Percentiles rank a stretch among this genome's conserved stretches.
phyloP scores from a whole-genome alignment of 2,113 vertebrate species.

The Oceanodroma tethys region DNA sequence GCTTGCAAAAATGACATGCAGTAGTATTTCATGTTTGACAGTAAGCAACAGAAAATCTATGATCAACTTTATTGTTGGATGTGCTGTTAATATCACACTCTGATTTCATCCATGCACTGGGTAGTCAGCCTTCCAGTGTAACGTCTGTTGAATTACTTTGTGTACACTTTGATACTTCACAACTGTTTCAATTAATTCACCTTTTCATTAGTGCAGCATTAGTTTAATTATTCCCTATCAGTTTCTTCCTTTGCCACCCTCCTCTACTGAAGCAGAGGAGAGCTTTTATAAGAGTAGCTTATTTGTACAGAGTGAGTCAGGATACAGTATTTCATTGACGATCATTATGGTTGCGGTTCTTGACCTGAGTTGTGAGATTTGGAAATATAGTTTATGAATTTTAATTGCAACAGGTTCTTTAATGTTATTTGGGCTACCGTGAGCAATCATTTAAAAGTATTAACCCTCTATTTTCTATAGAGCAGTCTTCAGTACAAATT shows the following conservation, averaged over 20 bases:
- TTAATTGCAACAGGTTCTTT: background rate
- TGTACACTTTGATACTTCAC: background rate
- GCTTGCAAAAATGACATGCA: background rate
- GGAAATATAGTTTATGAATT: background rate
- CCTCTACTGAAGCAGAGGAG: background rate
- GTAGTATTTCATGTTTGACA: background rate
- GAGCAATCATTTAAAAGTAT: background rate
- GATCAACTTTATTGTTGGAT: background rate
- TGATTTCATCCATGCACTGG: background rate
- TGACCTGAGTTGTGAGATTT: background rate
- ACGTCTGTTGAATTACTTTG: background rate
- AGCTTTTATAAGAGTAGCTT: background rate
- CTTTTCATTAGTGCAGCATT: background rate
- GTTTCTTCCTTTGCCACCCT: background rate
- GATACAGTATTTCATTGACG: background rate
- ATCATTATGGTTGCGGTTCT: background rate
- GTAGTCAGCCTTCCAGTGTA: background rate
- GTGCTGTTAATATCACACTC: background rate
- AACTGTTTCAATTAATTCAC: conserved; percentile 2
- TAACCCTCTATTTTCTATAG: background rate
- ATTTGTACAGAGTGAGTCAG: conserved; percentile 20
- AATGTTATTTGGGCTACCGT: background rate
- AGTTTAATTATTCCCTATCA: conserved; percentile 28
- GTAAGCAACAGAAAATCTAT: background rate
- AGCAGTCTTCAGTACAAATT: background rate